Base-by-base conservation (phyloP, 1,140 invertebrate genomes). In the Cardiocondyla obscurior region DNA sequence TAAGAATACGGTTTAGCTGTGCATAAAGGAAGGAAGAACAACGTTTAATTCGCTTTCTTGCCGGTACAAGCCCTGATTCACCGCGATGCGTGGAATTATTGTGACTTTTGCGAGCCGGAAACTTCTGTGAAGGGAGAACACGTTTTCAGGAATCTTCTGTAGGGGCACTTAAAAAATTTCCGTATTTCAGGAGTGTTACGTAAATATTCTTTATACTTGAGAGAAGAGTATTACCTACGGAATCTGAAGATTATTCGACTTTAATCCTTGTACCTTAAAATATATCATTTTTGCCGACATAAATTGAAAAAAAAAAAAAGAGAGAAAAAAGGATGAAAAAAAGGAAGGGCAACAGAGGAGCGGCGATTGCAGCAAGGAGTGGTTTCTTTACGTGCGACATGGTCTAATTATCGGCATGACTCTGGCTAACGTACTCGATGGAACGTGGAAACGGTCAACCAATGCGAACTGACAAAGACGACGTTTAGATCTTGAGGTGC, bases 391-490 rank as follows among this genome's bases (percentile, higher is more conserved):
- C 55, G 30, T 33, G 53, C 85, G 86, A 87, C 86, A 84, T 70
- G 85, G 85, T 88, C 73, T 86, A 87, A 88, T 88, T 88, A 88
- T 87, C 77, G 82, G 62, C 6, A 55, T 62, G 77, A 85, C 85
- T 55, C 49, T 77, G 84, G 73, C 67, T 49, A 46, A 53, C 49
- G 60, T 28, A 57, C 58, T 69, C 53, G 82, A 84, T 58, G 82
- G 85, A 82, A 65, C 74, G 70, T 73, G 51, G 64, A 16, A 51
- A 81, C 36, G 82, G 46, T 49, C 30, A 22, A 14, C 7, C 51
- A 70, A 46, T 36, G 51, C 7, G 39, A 58, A 74, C 74, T 70
- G 74, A 73, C 30, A 58, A 69, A 69, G 79, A 83, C 79, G 76
- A 74, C 83, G 55, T 60, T 49, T 42, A 28, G 62, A 83, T 88